Evolutionary conservation across 2,113 vertebrate genomes (phyloP), one percentile per base, ranked within the genome.

Genomic region (Alethe diademata): DNA sequence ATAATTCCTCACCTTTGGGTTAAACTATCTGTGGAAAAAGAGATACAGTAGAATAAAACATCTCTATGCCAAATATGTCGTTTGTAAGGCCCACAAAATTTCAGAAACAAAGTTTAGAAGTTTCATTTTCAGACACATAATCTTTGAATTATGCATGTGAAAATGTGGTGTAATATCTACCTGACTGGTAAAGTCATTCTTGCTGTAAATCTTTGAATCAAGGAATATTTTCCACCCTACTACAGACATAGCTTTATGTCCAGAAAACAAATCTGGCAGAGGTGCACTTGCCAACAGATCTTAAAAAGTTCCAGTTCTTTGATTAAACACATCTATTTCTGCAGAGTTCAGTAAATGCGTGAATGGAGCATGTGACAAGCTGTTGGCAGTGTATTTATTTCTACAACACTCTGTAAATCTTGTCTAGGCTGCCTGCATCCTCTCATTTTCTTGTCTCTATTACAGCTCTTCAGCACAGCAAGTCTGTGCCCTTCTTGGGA

Each of bases 281-380:
- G 43, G 53, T 83, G 79, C 86, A 71, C 56, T 82, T 91, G 72
- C 85, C 78, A 96, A 67, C 78, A 72, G 74, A 91, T 95, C 91
- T 91, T 83, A 38, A 92, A 85, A 94, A 91, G 71, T 89, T 93
- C 91, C 57, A 66, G 71, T 92, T 88, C 93, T 95, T 90, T 93
- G 79, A 94, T 96, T 94, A 96, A 92, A 95, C 74, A 92, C 86
- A 54, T 85, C 76, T 92, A 91, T 88, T 94, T 94, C 89, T 94
- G 89, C 78, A 76, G 86, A 91, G 87, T 78, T 94, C 72, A 80
- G 92, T 90, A 83, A 90, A 95, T 36, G 87, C 29, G 18, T 60
- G 72, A 94, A 93, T 81, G 84, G 94, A 95, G 95, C 86, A 90
- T 83, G 90, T 92, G 95, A 97, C 6, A 9, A 95, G 89, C 66